Base-by-base conservation (phyloP, 2,113 vertebrate genomes). In the Aspidoscelis tigris region DNA sequence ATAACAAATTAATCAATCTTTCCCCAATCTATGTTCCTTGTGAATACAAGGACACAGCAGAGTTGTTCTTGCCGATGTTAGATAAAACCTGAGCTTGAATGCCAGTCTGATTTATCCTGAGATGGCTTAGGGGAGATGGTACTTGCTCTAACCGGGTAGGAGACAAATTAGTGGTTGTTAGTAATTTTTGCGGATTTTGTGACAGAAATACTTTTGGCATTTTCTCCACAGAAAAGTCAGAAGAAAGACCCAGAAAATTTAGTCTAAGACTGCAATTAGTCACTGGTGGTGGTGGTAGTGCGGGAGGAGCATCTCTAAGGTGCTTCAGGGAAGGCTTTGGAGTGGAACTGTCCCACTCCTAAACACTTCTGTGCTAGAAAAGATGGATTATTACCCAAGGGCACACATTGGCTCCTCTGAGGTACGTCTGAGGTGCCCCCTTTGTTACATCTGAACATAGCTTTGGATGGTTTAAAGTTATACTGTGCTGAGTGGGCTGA, bases 61-160 rank as follows among this genome's bases (percentile, higher is more conserved):
- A 88, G 87, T 90, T 83, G 84, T 90, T 93, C 8, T 22, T 93
- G 86, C 85, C 92, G 80, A 81, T 93, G 78, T 90, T 89, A 91
- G 92, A 86, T 80, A 87, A 92, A 91, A 92, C 86, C 95, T 96
- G 96, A 94, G 92, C 0, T 91, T 96, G 84, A 92, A 94, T 92
- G 82, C 92, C 92, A 95, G 93, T 94, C 83, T 96, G 93, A 95
- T 84, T 93, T 96, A 93, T 94, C 89, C 95, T 83, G 93, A 93
- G 89, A 89, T 95, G 93, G 90, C 91, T 82, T 96, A 95, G 95
- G 95, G 93, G 91, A 95, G 92, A 94, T 96, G 94, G 94, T 95
- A 92, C 88, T 95, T 96, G 93, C 93, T 94, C 95, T 94, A 94
- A 86, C 83, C 94, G 95, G 96, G 96, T 96, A 96, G 95, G 95